These are phyloP conservation scores for Paracanthobrama guichenoti DNA, from an alignment of 2,113 vertebrate genomes.

Conservation along the genomic window DNA sequence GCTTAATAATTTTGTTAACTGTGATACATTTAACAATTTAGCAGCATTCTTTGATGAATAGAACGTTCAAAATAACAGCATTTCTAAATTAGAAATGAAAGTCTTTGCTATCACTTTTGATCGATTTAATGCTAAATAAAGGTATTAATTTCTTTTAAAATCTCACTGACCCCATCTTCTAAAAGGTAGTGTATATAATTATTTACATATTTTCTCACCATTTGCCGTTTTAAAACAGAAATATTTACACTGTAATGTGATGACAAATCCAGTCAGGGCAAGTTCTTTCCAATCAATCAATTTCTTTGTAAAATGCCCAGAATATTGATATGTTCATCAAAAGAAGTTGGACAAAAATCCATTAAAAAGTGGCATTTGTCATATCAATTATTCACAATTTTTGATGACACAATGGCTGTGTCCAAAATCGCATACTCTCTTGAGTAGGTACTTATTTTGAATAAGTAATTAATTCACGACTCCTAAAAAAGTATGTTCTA, in stretches of 20 bases:
- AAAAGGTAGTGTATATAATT: neutral
- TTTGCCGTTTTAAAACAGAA: neutral
- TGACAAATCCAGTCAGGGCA: neutral
- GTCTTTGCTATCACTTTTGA: neutral
- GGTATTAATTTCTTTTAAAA: neutral
- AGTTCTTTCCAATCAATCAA: neutral
- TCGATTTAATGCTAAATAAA: neutral
- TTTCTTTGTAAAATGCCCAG: neutral
- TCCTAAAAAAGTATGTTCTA: too few species aligned
- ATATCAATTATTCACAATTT: neutral
- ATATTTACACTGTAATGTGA: neutral
- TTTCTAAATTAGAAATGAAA: neutral
- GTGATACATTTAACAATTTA: neutral
- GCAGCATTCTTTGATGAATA: neutral
- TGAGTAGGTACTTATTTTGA: too few species aligned
- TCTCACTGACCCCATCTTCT: neutral
- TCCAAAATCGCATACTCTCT: too few species aligned
- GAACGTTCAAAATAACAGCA: neutral
- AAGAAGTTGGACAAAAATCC: neutral
- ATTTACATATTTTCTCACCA: neutral
- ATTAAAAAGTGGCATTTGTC: constrained; percentile 7
- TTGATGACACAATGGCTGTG: neutral
- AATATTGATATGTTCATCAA: constrained; percentile 1
- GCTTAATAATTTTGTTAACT: neutral
- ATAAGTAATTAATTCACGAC: too few species aligned